phyloP scores from a whole-genome alignment of 2,113 vertebrate genomes.

The Polyodon spathula region DNA sequence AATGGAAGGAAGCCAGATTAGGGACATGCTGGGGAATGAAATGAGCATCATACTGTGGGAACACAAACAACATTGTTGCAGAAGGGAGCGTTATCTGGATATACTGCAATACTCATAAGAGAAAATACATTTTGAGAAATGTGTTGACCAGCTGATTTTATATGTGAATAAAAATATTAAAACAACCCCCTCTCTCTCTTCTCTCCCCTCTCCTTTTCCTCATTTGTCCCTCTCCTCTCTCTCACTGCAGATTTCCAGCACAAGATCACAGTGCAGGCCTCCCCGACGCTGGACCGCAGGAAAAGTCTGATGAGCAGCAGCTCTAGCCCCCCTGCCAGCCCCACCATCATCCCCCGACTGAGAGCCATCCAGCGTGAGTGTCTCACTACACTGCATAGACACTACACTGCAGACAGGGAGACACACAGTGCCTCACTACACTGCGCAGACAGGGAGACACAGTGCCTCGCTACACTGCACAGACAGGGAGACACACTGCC shows the following conservation, averaged over 20 bases:
- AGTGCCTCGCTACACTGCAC: too few relatives aligned
- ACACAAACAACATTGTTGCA: too few relatives aligned
- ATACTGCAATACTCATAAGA: too few relatives aligned
- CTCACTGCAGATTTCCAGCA: conserved; percentile 87
- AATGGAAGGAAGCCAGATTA: too few relatives aligned
- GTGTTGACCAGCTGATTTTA: background rate
- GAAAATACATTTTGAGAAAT: too few relatives aligned
- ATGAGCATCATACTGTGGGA: too few relatives aligned
- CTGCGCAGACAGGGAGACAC: too few relatives aligned
- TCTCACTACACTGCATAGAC: background rate
- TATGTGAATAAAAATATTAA: background rate
- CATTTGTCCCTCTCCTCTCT: background rate
- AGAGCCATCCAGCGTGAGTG: conserved; percentile 88
- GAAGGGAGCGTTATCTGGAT: too few relatives aligned
- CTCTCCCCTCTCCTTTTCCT: conserved; percentile 7
- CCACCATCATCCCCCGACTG: conserved; percentile 82
- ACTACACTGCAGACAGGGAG: too few relatives aligned
- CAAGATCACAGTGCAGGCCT: conserved; percentile 96
- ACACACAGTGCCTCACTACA: too few relatives aligned
- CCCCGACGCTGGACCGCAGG: conserved; percentile 84
- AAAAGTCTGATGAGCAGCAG: conserved; percentile 77
- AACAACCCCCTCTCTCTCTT: background rate
- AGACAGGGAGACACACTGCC: too few relatives aligned
- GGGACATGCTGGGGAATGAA: too few relatives aligned
- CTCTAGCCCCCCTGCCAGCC: conserved; percentile 86